phyloP scores from a whole-genome alignment of 2,888 invertebrate species.

The Taphrorychus bicolor region DNA sequence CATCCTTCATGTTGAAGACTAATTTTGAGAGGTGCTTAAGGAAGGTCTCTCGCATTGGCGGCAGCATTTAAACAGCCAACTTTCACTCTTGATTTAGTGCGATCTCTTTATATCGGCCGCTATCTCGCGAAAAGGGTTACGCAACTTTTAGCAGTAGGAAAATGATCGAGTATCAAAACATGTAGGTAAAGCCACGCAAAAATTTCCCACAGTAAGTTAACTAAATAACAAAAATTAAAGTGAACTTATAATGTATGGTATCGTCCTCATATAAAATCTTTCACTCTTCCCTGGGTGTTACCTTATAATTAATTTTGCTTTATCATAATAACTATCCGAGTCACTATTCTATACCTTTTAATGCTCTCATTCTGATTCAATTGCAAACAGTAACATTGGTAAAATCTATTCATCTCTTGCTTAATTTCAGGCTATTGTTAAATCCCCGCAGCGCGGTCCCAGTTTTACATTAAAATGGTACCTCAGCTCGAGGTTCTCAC shows the following conservation, averaged over 20 bases:
- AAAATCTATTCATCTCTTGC: background rate
- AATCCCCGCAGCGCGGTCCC: background rate
- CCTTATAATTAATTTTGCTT: too few relatives aligned
- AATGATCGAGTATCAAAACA: too few relatives aligned
- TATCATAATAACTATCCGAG: too few relatives aligned
- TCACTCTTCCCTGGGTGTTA: too few relatives aligned
- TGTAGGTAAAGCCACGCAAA: too few relatives aligned
- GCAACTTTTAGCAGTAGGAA: background rate
- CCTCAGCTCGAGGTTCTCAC: background rate
- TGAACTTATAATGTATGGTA: too few relatives aligned
- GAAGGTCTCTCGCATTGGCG: background rate
- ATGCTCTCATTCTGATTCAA: background rate
- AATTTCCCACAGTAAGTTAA: too few relatives aligned
- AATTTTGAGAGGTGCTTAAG: background rate
- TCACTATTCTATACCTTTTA: background rate
- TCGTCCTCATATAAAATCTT: too few relatives aligned
- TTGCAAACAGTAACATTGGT: background rate
- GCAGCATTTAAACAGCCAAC: conserved; percentile 7
- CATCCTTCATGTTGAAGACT: background rate
- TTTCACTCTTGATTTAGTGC: conserved; percentile 10
- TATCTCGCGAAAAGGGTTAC: background rate
- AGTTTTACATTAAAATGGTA: background rate
- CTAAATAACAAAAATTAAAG: too few relatives aligned
- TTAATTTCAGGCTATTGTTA: background rate
- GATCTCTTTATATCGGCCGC: background rate